phyloP scores from a whole-genome alignment of 2,113 vertebrate genomes.

The Cathartes aura region DNA sequence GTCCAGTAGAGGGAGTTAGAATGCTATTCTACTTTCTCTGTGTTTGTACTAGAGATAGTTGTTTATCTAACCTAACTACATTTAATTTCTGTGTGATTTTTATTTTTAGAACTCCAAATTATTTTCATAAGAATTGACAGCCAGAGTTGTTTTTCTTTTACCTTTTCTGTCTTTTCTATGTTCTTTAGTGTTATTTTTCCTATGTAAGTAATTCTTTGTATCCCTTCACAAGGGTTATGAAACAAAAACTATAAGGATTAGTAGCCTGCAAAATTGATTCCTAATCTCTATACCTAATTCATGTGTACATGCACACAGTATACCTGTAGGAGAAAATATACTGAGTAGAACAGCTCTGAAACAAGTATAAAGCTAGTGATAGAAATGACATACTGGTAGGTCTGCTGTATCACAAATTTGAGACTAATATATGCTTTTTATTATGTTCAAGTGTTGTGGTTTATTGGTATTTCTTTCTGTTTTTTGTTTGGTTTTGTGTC shows the following conservation, averaged over 20 bases:
- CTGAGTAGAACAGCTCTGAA: not conserved
- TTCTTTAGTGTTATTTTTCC: not conserved
- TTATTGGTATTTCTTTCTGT: not conserved
- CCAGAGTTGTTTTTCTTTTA: not conserved
- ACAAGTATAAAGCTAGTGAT: not conserved
- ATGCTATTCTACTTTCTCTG: not conserved
- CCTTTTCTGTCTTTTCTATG: not conserved
- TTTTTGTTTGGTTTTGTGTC: not conserved
- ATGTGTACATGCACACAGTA: not conserved
- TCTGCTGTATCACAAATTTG: not conserved
- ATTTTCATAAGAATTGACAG: not conserved
- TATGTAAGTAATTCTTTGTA: not conserved
- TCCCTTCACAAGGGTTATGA: not conserved
- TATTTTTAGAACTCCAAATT: not conserved
- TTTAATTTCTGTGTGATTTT: not conserved
- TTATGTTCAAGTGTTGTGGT: not conserved
- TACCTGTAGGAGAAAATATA: not conserved
- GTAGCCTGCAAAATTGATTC: not conserved
- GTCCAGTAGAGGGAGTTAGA: constrained; percentile 65
- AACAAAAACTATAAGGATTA: not conserved
- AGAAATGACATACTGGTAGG: not conserved
- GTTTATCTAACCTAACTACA: not conserved
- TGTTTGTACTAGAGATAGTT: not conserved
- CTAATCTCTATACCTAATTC: not conserved
- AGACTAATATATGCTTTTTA: not conserved